Percentiles rank a stretch among this genome's conserved stretches.
These are phyloP conservation scores for Halichondria panicea DNA, from an alignment of 37 sponge, comb jelly and placozoan species.

Conservation along the genomic window DNA sequence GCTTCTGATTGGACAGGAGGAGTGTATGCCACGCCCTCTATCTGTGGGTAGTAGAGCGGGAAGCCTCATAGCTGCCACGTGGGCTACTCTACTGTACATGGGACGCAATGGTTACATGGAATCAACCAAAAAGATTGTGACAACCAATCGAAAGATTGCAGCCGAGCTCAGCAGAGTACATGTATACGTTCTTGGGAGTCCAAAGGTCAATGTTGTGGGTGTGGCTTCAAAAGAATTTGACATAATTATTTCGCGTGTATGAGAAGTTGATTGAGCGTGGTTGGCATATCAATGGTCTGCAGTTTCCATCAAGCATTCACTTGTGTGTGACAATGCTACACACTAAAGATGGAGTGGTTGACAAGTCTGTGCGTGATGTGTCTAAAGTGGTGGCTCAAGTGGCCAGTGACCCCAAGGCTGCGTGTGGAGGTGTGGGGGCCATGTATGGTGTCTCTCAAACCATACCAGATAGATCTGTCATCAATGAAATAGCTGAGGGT, in stretches of 20 bases:
- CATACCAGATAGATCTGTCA: slow-evolving; percentile 84
- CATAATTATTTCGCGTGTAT: slow-evolving; percentile 75
- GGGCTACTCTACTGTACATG: slow-evolving; percentile 94
- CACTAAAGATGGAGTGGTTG: slow-evolving; percentile 83
- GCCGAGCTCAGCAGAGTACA: slow-evolving; percentile 50
- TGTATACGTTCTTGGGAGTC: slow-evolving; percentile 78
- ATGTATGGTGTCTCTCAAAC: slow-evolving; percentile 86
- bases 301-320: slow-evolving; percentile 92
- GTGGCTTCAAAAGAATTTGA: slow-evolving; percentile 78
- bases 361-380: slow-evolving; percentile 71
- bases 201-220: slow-evolving; percentile 68
- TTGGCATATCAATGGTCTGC: slow-evolving; percentile 87
- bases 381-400: slow-evolving; percentile 61
- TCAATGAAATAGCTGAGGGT: slow-evolving; percentile 53
- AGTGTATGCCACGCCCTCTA: slow-evolving; percentile 92
- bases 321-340: slow-evolving; percentile 86
- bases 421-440: slow-evolving; percentile 73
- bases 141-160: slow-evolving; percentile 43
- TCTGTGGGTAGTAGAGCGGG: slow-evolving; percentile 96
- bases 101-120: slow-evolving; percentile 85
- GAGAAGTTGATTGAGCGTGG: slow-evolving; percentile 57
- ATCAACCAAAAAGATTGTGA: slow-evolving; percentile 64
- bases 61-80: slow-evolving; percentile 78
- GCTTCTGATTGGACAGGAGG: slow-evolving; percentile 90
- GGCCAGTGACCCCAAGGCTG: slow-evolving; percentile 57